A percentile compares a stretch with the other conserved stretches of the same genome.
Conservation (phyloP, 2,888 invertebrate species). For the Aleiodes testaceus region DNA sequence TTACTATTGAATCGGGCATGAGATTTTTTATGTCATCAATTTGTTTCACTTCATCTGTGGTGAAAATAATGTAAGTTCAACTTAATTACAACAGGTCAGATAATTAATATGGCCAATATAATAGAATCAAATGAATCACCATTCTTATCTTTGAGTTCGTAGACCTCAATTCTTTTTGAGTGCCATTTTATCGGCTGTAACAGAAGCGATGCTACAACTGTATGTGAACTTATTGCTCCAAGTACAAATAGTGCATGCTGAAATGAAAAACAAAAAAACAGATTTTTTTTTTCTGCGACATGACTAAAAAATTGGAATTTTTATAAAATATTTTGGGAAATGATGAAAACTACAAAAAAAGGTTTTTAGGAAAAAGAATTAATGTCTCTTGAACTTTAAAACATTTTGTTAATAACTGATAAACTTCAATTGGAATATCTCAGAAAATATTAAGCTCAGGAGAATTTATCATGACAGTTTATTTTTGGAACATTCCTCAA, state of each 20-base stretch:
- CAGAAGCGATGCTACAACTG: slow-evolving; percentile 76
- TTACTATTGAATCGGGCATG: slow-evolving; percentile 20
- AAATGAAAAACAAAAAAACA: slow-evolving; percentile 27
- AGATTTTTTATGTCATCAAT: background rate
- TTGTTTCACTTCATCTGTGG: background rate
- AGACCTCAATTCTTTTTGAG: slow-evolving; percentile 63
- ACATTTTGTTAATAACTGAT: no score
- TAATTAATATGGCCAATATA: background rate
- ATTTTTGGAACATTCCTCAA: no score
- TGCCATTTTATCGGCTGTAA: slow-evolving; percentile 83
- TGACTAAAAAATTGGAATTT: no score
- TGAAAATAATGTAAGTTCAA: background rate
- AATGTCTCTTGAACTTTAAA: no score
- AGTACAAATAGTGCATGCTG: slow-evolving; percentile 79
- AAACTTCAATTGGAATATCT: no score
- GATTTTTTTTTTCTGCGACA: background rate
- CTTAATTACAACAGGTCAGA: background rate
- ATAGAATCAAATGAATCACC: slow-evolving; percentile 28
- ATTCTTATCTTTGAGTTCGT: slow-evolving; percentile 53
- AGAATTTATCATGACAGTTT: no score
- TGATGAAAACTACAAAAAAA: no score
- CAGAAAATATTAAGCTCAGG: no score
- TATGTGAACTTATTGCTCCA: slow-evolving; percentile 78
- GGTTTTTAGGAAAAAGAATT: no score
- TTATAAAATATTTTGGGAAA: no score